phyloP scores from a whole-genome alignment of 2,888 invertebrate genomes.

The Harpalus rubripes region DNA sequence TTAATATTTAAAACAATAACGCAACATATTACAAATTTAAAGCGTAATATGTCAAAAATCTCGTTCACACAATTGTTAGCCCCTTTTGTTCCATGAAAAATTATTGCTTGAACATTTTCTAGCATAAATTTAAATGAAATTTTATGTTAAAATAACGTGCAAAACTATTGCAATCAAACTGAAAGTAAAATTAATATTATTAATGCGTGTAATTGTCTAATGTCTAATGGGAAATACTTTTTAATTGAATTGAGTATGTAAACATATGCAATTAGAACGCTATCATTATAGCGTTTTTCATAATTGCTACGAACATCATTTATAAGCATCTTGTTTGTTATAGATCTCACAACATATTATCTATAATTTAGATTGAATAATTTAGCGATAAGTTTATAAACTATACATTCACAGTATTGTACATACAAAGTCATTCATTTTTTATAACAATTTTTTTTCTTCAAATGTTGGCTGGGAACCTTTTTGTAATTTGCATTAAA shows the following conservation, averaged over 20 bases:
- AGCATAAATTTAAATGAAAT: constrained; percentile 44
- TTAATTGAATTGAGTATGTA: constrained; percentile 36
- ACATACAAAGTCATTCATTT: not conserved
- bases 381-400: not conserved
- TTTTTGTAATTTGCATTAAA: no score
- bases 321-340: constrained; percentile 22
- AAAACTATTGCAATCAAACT: constrained; percentile 30
- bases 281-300: constrained; percentile 33
- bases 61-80: constrained; percentile 50
- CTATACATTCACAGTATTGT: not conserved
- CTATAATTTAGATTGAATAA: not conserved
- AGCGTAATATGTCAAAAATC: constrained; percentile 48
- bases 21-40: constrained; percentile 45
- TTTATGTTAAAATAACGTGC: constrained; percentile 40
- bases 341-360: not conserved
- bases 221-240: constrained; percentile 32
- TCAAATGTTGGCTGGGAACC: no score
- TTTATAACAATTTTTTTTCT: not conserved
- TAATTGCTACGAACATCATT: constrained; percentile 30
- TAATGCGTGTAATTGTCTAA: constrained; percentile 28
- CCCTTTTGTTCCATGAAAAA: constrained; percentile 46
- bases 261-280: constrained; percentile 46
- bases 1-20: constrained; percentile 47
- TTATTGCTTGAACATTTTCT: constrained; percentile 34
- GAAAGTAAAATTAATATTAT: constrained; percentile 53